These are phyloP conservation scores for Atherinosoma microstoma DNA, from an alignment of 2,797 vertebrate species.

Conservation along the genomic window DNA sequence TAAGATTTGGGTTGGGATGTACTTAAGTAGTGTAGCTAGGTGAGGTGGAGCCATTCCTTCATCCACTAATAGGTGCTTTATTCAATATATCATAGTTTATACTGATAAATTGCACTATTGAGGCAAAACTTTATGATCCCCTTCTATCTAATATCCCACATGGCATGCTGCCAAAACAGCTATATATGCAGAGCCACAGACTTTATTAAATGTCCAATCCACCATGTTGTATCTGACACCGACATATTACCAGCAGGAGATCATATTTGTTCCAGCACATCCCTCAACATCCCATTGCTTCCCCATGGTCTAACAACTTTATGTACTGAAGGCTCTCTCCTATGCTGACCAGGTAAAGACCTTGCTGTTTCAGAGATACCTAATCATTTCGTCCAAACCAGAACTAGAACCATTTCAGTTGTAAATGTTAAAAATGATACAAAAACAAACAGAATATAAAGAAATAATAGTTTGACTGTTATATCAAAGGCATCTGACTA, in stretches of 20 bases:
- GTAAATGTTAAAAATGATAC: too few species aligned
- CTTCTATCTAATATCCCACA: not conserved
- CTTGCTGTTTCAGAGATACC: conserved; percentile 5
- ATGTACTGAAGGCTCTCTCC: conserved; percentile 5
- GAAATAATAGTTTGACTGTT: too few species aligned
- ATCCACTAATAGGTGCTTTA: not conserved
- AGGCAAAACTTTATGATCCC: not conserved
- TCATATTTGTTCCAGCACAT: conserved; percentile 14
- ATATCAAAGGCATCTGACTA: too few species aligned
- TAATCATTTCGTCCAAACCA: not conserved
- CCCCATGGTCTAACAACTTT: conserved; percentile 9
- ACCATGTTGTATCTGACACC: conserved; percentile 12
- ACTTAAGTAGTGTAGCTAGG: not conserved
- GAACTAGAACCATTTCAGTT: conserved; percentile 1
- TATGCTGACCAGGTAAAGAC: conserved; percentile 1
- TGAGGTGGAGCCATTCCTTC: not conserved
- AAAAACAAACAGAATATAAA: too few species aligned
- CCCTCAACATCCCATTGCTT: conserved; percentile 3
- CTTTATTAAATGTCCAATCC: not conserved
- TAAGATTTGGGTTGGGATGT: not conserved
- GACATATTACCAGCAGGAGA: conserved; percentile 14
- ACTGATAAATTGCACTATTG: conserved; percentile 6
- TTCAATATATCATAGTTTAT: not conserved
- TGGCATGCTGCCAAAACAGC: conserved; percentile 12
- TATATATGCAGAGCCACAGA: conserved; percentile 11